These are phyloP conservation scores for Emydocephalus ijimae DNA, from an alignment of 2,113 vertebrate species.

Conservation along the genomic window DNA sequence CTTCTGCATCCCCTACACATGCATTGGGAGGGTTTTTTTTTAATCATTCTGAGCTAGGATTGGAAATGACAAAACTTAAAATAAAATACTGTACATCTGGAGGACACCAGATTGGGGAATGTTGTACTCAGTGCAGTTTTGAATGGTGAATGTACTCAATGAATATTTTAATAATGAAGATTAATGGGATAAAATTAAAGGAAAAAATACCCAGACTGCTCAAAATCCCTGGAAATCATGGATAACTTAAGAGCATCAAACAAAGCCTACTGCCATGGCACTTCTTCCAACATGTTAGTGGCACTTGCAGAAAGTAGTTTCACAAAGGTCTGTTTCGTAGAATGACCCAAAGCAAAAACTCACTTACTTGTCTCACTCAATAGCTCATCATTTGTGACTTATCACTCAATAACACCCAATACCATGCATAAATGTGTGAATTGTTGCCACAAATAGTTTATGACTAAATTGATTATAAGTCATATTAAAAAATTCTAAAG, in stretches of 20 bases:
- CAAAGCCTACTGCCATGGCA: background rate
- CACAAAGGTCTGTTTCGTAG: background rate
- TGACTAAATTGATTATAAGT: background rate
- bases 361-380: background rate
- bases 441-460: background rate
- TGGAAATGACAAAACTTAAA: background rate
- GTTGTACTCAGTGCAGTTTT: background rate
- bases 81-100: background rate
- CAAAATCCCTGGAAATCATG: background rate
- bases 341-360: background rate
- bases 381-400: background rate
- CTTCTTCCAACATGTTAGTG: background rate
- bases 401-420: background rate
- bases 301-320: background rate
- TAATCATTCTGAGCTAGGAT: background rate
- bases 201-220: background rate
- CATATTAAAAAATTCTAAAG: background rate
- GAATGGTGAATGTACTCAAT: background rate
- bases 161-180: background rate
- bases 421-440: background rate
- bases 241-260: background rate
- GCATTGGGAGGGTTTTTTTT: background rate
- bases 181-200: background rate
- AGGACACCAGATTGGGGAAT: background rate
- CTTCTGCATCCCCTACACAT: background rate